phyloP scores from a whole-genome alignment of 1,140 invertebrate genomes.

The Chironomus striatipennis region DNA sequence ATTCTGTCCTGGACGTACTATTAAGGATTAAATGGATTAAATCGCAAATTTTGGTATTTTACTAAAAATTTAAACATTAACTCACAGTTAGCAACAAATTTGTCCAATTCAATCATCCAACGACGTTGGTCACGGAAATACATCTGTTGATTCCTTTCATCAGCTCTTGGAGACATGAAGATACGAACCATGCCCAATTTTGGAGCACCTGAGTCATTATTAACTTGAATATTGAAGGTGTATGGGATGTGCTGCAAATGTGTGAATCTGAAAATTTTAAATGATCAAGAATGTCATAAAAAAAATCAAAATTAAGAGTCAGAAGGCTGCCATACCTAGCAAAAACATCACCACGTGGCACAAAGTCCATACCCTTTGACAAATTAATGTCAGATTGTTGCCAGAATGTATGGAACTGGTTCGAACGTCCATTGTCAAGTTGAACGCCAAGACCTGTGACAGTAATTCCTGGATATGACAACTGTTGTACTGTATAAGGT shows the following conservation, averaged over 20 bases:
- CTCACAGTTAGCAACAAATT: conserved; percentile 55
- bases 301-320: too few relatives aligned
- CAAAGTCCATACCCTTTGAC: conserved; percentile 46
- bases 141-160: conserved; percentile 57
- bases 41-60: too few relatives aligned
- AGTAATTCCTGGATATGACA: conserved; percentile 40
- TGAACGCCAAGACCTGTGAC: conserved; percentile 39
- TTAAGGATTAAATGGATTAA: conserved; percentile 29
- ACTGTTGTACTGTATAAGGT: conserved; percentile 45
- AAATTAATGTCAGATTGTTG: conserved; percentile 44
- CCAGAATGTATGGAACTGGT: conserved; percentile 42
- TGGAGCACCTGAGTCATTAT: conserved; percentile 24
- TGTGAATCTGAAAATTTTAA: conserved; percentile 33
- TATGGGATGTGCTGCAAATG: conserved; percentile 43
- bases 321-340: conserved; percentile 28
- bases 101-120: conserved; percentile 70
- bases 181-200: conserved; percentile 45
- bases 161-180: conserved; percentile 60
- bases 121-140: conserved; percentile 54
- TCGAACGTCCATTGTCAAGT: conserved; percentile 40
- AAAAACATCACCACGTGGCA: conserved; percentile 41
- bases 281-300: conserved; percentile 27
- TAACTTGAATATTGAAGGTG: conserved; percentile 30
- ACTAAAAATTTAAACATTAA: conserved; percentile 33
- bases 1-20: conserved; percentile 49